Evolutionary conservation across 2,113 vertebrate genomes (phyloP).

Genomic region (Scopus umbretta): DNA sequence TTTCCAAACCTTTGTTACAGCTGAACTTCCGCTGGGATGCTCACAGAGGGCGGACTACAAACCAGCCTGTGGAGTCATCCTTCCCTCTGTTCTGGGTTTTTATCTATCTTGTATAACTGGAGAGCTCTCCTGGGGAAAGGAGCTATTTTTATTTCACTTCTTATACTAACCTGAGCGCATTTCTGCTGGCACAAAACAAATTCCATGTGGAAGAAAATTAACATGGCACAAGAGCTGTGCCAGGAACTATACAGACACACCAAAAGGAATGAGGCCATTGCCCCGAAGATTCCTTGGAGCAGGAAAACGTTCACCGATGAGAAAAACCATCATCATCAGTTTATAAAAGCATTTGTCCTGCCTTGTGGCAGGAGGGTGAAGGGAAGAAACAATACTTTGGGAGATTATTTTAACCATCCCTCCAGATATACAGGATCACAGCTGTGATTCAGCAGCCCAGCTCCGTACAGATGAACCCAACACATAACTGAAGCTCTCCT

Average conservation of each 20-base stretch:
- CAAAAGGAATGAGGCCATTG: background rate
- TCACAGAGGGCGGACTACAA: background rate
- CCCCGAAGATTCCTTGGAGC: background rate
- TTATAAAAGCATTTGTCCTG: background rate
- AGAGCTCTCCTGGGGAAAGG: background rate
- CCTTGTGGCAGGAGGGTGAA: background rate
- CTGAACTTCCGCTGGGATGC: background rate
- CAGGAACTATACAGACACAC: background rate
- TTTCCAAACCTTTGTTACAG: background rate
- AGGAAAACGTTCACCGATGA: background rate
- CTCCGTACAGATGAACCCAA: background rate
- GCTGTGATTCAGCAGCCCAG: background rate
- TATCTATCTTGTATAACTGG: background rate
- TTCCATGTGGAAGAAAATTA: background rate
- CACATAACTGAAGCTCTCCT: background rate
- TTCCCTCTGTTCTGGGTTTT: background rate
- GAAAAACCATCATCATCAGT: background rate
- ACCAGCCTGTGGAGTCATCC: background rate
- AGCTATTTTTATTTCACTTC: constrained; percentile 17
- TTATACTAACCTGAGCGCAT: background rate
- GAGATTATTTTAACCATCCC: background rate
- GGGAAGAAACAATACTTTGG: background rate
- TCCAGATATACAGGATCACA: background rate
- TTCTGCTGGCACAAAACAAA: background rate
- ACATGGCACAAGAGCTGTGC: background rate